These are phyloP conservation scores for Ochropleura plecta DNA, from an alignment of 2,888 invertebrate genomes.

Conservation along the genomic window DNA sequence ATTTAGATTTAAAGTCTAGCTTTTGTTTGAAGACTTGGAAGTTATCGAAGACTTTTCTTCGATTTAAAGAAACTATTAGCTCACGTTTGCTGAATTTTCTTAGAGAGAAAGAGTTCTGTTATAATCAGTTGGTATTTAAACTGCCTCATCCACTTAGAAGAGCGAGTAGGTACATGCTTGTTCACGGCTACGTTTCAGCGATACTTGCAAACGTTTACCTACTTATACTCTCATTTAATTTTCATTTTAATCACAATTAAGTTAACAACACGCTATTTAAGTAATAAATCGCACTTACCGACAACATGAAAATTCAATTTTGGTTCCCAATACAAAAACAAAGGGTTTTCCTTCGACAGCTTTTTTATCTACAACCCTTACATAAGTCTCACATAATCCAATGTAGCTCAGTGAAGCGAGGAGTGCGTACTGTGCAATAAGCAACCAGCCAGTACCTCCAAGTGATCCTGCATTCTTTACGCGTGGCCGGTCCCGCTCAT, in stretches of 20 bases:
- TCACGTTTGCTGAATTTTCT: not conserved
- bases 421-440: slow-evolving; percentile 30
- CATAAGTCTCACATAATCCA: slow-evolving; percentile 24
- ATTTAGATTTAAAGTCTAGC: slow-evolving; percentile 60
- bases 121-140: not conserved
- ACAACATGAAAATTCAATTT: too few species aligned
- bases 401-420: slow-evolving; percentile 34
- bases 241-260: not conserved
- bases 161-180: not conserved
- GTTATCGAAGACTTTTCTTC: not conserved
- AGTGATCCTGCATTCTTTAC: slow-evolving; percentile 24
- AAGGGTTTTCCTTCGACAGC: not conserved
- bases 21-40: slow-evolving; percentile 18
- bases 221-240: not conserved
- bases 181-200: not conserved
- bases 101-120: not conserved
- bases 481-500: slow-evolving; percentile 33
- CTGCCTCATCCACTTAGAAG: not conserved
- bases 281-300: not conserved
- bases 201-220: not conserved
- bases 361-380: slow-evolving; percentile 3
- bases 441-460: slow-evolving; percentile 13
- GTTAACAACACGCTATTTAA: not conserved
- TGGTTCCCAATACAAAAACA: not conserved
- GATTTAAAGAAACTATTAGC: not conserved